Evolutionary conservation across 2,797 vertebrate genomes (phyloP).

Genomic region (Arctocebus calabarensis): DNA sequence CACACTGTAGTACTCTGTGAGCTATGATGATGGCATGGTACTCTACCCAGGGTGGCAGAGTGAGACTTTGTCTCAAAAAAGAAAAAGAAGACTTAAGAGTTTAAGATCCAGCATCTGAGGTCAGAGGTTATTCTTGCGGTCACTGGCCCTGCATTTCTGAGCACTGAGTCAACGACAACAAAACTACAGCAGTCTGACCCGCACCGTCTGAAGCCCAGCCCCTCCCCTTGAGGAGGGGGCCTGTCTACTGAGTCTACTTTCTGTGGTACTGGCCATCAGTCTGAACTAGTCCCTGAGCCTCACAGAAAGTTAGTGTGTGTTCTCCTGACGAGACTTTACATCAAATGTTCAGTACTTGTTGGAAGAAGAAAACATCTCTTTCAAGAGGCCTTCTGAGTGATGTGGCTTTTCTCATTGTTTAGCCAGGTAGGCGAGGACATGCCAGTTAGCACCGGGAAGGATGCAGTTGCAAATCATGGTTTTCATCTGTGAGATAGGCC

Average conservation of each 20-base stretch:
- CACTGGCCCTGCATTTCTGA: neutral
- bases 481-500: neutral
- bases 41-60: no score
- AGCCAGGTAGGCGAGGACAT: slow-evolving; percentile 55
- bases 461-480: neutral
- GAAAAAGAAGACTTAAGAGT: neutral
- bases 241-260: neutral
- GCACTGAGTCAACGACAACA: neutral
- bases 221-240: neutral
- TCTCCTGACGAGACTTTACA: neutral
- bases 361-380: neutral
- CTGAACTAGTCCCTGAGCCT: neutral
- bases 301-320: neutral
- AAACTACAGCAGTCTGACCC: neutral
- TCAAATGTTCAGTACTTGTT: slow-evolving; percentile 2
- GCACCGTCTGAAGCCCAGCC: neutral
- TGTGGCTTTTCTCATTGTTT: slow-evolving; percentile 43
- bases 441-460: neutral
- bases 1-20: no score
- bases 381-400: neutral
- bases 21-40: no score
- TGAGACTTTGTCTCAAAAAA: no score
- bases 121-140: neutral
- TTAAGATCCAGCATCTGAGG: neutral
- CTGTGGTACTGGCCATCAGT: neutral